Evolutionary conservation across 2,888 invertebrate species (phyloP).

Genomic region (Branchipolynoe longqiensis): DNA sequence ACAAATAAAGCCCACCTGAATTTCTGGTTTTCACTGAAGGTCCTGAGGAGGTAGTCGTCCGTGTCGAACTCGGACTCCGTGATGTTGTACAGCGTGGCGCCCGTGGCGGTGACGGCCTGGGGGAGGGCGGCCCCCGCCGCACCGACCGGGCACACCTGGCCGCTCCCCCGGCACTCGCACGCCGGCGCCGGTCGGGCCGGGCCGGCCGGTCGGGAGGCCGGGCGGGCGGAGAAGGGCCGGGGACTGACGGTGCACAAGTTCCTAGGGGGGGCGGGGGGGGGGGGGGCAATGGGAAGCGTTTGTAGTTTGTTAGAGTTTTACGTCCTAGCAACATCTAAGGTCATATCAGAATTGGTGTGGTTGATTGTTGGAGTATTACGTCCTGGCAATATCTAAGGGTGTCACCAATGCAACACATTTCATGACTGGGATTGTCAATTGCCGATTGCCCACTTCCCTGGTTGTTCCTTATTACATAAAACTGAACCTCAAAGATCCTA

Average conservation of each 20-base stretch:
- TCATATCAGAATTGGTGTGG: too few species aligned
- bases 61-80: constrained; percentile 42
- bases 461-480: too few species aligned
- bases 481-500: too few species aligned
- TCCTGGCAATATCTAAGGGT: too few species aligned
- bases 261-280: not conserved
- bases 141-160: constrained; percentile 3
- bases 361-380: too few species aligned
- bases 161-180: constrained; percentile 50
- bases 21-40: constrained; percentile 8
- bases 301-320: too few species aligned
- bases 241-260: not conserved
- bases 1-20: not conserved
- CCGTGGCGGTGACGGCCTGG: not conserved
- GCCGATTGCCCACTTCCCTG: too few species aligned
- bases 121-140: constrained; percentile 39
- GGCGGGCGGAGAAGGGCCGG: not conserved
- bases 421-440: not conserved
- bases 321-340: too few species aligned
- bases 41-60: constrained; percentile 49
- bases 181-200: not conserved
- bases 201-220: not conserved
- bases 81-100: constrained; percentile 53
- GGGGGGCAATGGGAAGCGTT: not conserved
- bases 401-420: not conserved